Evolutionary conservation across 2,888 invertebrate species (phyloP).

Genomic region (Elmis aenea): DNA sequence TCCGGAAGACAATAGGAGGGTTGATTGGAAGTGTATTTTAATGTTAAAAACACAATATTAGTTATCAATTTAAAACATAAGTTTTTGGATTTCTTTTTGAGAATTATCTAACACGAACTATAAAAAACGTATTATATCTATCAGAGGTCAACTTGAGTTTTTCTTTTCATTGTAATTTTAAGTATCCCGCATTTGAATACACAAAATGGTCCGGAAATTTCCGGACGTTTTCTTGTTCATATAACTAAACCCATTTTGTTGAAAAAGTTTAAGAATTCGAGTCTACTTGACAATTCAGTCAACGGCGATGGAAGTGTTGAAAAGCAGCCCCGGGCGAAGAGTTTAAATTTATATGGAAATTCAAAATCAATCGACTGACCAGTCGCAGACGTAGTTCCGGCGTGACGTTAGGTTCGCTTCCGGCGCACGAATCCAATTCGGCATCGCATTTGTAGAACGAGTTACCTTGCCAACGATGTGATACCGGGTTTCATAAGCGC

Average conservation of each 20-base stretch:
- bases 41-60: too few relatives aligned
- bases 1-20: too few relatives aligned
- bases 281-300: slow-evolving; percentile 32
- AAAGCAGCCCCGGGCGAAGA: slow-evolving; percentile 35
- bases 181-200: too few relatives aligned
- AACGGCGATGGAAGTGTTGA: slow-evolving; percentile 29
- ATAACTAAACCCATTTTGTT: background rate
- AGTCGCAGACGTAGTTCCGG: slow-evolving; percentile 34
- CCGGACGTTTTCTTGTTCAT: too few relatives aligned
- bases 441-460: slow-evolving; percentile 28
- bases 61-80: too few relatives aligned
- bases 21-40: too few relatives aligned
- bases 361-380: slow-evolving; percentile 41
- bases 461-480: slow-evolving; percentile 22
- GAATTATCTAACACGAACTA: too few relatives aligned
- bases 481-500: slow-evolving; percentile 24
- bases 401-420: slow-evolving; percentile 30
- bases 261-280: slow-evolving; percentile 13
- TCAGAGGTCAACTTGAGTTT: too few relatives aligned
- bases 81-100: too few relatives aligned
- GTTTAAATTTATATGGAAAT: slow-evolving; percentile 44
- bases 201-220: too few relatives aligned
- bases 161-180: too few relatives aligned
- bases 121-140: too few relatives aligned
- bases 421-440: slow-evolving; percentile 31